Conservation (phyloP, 2,888 invertebrate species). For the Villa cingulata region DNA sequence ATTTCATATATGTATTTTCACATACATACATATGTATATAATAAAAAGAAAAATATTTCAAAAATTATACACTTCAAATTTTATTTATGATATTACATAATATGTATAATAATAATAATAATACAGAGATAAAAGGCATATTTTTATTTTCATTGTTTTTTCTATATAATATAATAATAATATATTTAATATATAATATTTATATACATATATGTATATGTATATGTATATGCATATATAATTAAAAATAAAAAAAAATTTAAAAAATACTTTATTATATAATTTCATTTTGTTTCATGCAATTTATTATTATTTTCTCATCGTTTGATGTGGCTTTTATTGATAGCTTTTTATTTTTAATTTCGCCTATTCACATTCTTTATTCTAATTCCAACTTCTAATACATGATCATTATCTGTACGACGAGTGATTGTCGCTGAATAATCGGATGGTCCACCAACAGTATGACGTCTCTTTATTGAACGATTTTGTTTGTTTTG, state of each 20-base stretch:
- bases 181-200: neutral
- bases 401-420: slow-evolving; percentile 25
- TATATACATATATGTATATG: neutral
- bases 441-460: slow-evolving; percentile 82
- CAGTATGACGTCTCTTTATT: slow-evolving; percentile 80
- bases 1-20: no score
- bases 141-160: neutral
- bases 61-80: neutral
- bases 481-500: slow-evolving; percentile 41
- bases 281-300: neutral
- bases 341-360: neutral
- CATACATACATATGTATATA: no score
- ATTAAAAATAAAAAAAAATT: neutral
- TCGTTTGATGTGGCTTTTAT: neutral
- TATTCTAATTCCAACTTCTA: slow-evolving; percentile 34
- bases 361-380: slow-evolving; percentile 20
- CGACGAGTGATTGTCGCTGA: slow-evolving; percentile 18
- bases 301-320: neutral
- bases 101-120: neutral
- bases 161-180: neutral
- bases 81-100: neutral
- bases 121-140: neutral
- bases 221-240: neutral
- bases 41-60: no score
- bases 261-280: neutral